Conservation (phyloP, 2,113 vertebrate species). For the Lycocorax pyrrhopterus region DNA sequence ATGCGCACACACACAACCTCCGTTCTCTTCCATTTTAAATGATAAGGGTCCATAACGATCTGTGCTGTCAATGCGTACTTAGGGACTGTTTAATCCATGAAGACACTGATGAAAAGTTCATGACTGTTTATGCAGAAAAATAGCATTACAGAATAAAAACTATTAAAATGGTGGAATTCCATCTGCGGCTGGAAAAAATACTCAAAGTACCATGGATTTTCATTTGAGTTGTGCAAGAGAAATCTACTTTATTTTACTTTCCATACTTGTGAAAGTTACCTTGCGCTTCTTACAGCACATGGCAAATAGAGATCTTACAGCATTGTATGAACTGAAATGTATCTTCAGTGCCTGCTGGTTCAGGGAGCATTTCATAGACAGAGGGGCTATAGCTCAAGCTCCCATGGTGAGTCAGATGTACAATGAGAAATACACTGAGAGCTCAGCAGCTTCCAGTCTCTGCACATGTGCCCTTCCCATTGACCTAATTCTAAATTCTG, state of each 20-base stretch:
- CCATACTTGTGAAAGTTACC: not conserved
- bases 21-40: slow-evolving; percentile 40
- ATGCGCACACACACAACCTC: slow-evolving; percentile 8
- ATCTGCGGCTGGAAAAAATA: not conserved
- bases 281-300: not conserved
- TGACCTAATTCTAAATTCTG: not conserved
- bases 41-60: slow-evolving; percentile 58
- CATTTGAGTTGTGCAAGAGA: not conserved
- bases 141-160: not conserved
- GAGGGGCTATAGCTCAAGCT: not conserved
- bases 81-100: not conserved
- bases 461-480: not conserved
- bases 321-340: not conserved
- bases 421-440: not conserved
- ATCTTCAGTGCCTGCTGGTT: not conserved
- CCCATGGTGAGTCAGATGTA: not conserved
- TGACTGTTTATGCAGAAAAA: not conserved
- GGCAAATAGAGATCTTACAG: not conserved
- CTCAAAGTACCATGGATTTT: not conserved
- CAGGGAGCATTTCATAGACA: not conserved
- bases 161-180: not conserved
- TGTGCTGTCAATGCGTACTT: not conserved
- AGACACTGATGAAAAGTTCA: not conserved
- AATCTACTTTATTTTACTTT: not conserved
- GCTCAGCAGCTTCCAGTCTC: not conserved